Percentiles rank a stretch among this genome's conserved stretches.
Evolutionary conservation across 2,888 invertebrate species (phyloP).

Genomic region (Drosophila barbarae): DNA sequence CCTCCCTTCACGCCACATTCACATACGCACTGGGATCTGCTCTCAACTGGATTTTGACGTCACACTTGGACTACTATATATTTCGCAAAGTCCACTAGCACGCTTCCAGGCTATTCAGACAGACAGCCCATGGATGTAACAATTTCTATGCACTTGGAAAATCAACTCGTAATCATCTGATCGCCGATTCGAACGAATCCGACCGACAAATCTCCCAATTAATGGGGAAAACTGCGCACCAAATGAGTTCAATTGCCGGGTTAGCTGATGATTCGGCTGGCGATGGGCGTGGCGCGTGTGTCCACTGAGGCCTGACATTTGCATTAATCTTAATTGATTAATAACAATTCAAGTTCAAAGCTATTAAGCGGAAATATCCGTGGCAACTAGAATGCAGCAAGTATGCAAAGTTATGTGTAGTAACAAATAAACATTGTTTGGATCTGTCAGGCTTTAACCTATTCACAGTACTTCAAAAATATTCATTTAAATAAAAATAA

Average conservation of each 20-base stretch:
- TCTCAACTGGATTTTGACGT: slow-evolving; percentile 48
- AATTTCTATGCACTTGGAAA: slow-evolving; percentile 44
- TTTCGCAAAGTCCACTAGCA: slow-evolving; percentile 56
- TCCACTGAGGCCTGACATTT: slow-evolving; percentile 46
- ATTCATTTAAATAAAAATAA: background rate
- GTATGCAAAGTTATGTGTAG: slow-evolving; percentile 2
- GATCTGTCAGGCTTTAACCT: no score
- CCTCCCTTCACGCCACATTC: slow-evolving; percentile 3
- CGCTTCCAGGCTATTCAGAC: slow-evolving; percentile 9
- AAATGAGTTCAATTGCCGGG: slow-evolving; percentile 65
- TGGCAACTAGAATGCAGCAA: slow-evolving; percentile 18
- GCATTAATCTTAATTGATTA: slow-evolving; percentile 66
- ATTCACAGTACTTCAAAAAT: background rate
- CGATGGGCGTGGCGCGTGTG: slow-evolving; percentile 56
- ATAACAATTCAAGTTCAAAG: slow-evolving; percentile 68
- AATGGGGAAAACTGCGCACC: slow-evolving; percentile 56
- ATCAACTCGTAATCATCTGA: slow-evolving; percentile 63
- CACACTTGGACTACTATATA: slow-evolving; percentile 29
- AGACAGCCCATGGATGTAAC: slow-evolving; percentile 13
- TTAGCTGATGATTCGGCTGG: slow-evolving; percentile 37
- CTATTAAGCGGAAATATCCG: slow-evolving; percentile 42
- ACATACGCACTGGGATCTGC: slow-evolving; percentile 13
- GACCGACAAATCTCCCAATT: slow-evolving; percentile 58
- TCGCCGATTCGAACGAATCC: slow-evolving; percentile 35
- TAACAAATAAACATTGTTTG: background rate